Evolutionary conservation across 2,113 vertebrate species (phyloP).

Genomic region (Poicephalus gulielmi): DNA sequence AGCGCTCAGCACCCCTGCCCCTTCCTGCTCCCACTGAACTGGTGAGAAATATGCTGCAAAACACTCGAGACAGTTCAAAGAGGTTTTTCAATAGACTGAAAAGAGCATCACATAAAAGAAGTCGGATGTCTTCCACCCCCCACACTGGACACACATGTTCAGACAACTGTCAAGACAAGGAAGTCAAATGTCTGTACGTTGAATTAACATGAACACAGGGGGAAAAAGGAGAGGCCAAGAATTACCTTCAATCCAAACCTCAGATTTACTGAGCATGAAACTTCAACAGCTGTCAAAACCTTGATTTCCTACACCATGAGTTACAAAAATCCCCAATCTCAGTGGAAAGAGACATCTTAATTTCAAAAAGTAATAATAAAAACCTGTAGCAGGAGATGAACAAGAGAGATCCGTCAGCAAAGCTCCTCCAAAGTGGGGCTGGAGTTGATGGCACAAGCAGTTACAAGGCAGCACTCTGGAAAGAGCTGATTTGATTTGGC

Average conservation of each 20-base stretch:
- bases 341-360: neutral
- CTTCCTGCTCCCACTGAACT: neutral
- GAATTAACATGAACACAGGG: neutral
- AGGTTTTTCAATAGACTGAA: neutral
- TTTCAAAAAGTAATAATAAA: neutral
- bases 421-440: neutral
- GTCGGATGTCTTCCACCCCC: neutral
- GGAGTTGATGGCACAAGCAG: neutral
- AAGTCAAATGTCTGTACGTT: neutral
- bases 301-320: neutral
- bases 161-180: neutral
- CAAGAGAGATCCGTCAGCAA: neutral
- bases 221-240: neutral
- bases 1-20: neutral
- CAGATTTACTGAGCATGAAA: neutral
- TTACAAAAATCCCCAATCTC: neutral
- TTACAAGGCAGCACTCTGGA: neutral
- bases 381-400: neutral
- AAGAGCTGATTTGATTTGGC: neutral
- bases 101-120: neutral
- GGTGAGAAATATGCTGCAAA: accelerated
- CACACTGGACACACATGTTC: accelerated
- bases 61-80: neutral
- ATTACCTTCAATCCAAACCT: neutral
- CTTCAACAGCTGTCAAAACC: neutral